These are phyloP conservation scores for Erynnis tages DNA, from an alignment of 2,888 invertebrate genomes.

Conservation along the genomic window DNA sequence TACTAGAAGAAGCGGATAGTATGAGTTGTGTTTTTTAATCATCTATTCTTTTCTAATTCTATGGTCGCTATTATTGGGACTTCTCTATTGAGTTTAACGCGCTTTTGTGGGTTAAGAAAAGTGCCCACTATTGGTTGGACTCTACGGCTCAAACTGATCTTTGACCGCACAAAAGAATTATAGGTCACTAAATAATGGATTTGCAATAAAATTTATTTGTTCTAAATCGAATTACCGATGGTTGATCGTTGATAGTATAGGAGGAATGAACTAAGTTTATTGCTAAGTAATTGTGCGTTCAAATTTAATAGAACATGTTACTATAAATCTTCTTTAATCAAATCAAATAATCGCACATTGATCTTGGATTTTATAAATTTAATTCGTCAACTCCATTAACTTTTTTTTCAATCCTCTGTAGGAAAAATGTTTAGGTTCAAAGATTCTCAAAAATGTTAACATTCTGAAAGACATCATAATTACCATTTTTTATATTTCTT, in stretches of 20 bases:
- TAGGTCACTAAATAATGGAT: conserved; percentile 43
- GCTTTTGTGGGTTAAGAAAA: conserved; percentile 71
- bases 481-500: no score
- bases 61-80: conserved; percentile 39
- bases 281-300: conserved; percentile 31
- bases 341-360: background rate
- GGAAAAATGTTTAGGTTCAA: no score
- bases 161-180: conserved; percentile 42
- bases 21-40: background rate
- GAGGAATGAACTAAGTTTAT: conserved; percentile 35
- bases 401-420: no score
- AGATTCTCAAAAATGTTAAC: no score
- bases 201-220: conserved; percentile 65
- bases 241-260: conserved; percentile 68
- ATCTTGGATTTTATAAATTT: no score
- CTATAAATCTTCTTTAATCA: conserved; percentile 25
- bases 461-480: no score
- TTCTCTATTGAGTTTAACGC: conserved; percentile 71
- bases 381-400: no score
- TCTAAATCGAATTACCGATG: conserved; percentile 64
- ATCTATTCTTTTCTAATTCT: background rate
- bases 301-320: conserved; percentile 14
- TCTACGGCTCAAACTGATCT: conserved; percentile 27
- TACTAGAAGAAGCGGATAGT: no score
- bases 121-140: conserved; percentile 52